Evolutionary conservation across 2,888 invertebrate genomes (phyloP).

Genomic region (Carterocephalus palaemon): DNA sequence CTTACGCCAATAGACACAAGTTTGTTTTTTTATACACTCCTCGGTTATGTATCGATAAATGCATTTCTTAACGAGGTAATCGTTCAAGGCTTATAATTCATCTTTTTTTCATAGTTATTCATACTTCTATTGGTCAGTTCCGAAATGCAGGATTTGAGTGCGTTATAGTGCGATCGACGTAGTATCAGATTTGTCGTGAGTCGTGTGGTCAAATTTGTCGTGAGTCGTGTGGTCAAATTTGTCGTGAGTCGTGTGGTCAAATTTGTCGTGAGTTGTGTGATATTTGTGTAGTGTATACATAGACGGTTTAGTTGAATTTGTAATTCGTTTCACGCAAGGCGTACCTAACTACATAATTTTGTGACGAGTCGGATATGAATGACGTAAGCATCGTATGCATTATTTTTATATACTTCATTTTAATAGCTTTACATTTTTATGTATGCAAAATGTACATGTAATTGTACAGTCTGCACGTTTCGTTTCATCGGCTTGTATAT

Average conservation of each 20-base stretch:
- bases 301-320: conserved; percentile 57
- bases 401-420: conserved; percentile 41
- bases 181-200: conserved; percentile 19
- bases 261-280: conserved; percentile 40
- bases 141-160: conserved; percentile 28
- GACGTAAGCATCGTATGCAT: conserved; percentile 49
- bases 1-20: conserved; percentile 57
- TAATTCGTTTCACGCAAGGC: conserved; percentile 57
- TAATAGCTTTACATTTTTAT: conserved; percentile 43
- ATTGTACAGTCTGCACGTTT: no score
- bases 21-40: conserved; percentile 9
- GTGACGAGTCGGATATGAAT: conserved; percentile 33
- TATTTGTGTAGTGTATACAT: conserved; percentile 54
- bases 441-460: no score
- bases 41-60: not conserved
- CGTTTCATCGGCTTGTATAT: no score
- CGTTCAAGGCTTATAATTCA: no score
- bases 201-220: conserved; percentile 27
- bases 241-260: conserved; percentile 27
- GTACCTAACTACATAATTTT: conserved; percentile 42
- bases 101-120: no score
- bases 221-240: conserved; percentile 27
- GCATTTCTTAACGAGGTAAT: not conserved
- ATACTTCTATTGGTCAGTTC: conserved; percentile 53
- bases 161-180: conserved; percentile 34